phyloP scores from a whole-genome alignment of 2,797 vertebrate genomes.

The Gambelia wislizenii region DNA sequence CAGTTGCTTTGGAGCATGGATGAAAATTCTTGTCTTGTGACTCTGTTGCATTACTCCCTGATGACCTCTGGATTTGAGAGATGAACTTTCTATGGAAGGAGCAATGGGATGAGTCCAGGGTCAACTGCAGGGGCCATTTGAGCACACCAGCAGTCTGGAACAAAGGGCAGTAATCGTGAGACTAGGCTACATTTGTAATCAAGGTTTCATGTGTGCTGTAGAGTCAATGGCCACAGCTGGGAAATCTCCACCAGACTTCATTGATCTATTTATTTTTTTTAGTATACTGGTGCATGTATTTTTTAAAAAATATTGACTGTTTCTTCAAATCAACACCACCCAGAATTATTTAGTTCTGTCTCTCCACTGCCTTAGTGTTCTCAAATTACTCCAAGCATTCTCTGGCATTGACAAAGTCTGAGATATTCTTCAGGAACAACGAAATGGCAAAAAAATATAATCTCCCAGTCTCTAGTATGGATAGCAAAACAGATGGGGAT shows the following conservation, averaged over 20 bases:
- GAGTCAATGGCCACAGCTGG: not conserved
- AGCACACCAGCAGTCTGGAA: slow-evolving; percentile 25
- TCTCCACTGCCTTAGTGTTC: not conserved
- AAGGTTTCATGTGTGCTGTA: not conserved
- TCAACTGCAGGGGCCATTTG: not conserved
- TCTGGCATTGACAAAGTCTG: not conserved
- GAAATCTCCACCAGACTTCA: not conserved
- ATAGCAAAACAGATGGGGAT: not conserved
- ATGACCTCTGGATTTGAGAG: slow-evolving; percentile 72
- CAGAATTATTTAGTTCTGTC: not conserved
- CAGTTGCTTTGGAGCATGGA: slow-evolving; percentile 2
- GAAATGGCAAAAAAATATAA: not conserved
- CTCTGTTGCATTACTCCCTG: slow-evolving; percentile 63
- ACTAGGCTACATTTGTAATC: not conserved
- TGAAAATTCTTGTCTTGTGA: slow-evolving; percentile 68
- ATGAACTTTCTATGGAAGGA: slow-evolving; percentile 34
- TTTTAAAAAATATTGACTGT: slow-evolving; percentile 21
- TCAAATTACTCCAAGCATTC: not conserved
- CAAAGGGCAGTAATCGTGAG: not conserved
- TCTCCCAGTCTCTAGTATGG: fast-evolving
- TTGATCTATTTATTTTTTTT: not conserved
- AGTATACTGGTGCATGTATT: not conserved
- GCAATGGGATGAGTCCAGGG: slow-evolving; percentile 36
- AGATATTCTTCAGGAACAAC: fast-evolving
- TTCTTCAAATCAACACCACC: not conserved